These are phyloP conservation scores for Fabriciana adippe DNA, from an alignment of 2,888 invertebrate species.

Conservation along the genomic window DNA sequence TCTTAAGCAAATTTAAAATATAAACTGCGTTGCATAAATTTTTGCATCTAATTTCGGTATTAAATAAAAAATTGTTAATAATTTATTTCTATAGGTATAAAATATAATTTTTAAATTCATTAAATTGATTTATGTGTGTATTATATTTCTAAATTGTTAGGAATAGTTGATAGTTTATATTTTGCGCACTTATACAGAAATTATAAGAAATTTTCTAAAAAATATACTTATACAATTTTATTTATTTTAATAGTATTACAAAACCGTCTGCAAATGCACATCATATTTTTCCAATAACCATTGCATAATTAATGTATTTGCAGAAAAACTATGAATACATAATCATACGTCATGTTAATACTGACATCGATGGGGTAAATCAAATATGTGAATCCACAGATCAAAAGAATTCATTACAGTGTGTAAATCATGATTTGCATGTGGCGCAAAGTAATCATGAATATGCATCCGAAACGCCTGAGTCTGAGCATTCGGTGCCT, in stretches of 20 bases:
- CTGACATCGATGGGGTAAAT: constrained; percentile 79
- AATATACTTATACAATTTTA: neutral
- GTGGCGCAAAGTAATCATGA: constrained; percentile 76
- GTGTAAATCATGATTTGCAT: constrained; percentile 82
- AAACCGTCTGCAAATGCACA: neutral
- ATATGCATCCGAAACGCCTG: constrained; percentile 77
- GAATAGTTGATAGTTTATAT: too few relatives aligned
- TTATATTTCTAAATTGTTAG: too few relatives aligned
- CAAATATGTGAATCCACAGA: constrained; percentile 82
- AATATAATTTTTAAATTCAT: too few relatives aligned
- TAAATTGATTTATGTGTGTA: too few relatives aligned
- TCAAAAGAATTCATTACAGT: constrained; percentile 83
- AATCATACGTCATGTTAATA: constrained; percentile 72
- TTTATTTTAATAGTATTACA: neutral
- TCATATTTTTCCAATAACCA: neutral
- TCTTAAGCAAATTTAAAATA: too few relatives aligned
- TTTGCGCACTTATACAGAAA: neutral
- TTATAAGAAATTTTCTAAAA: neutral
- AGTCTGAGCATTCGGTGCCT: constrained; percentile 70
- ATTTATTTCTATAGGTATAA: too few relatives aligned
- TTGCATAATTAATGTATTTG: constrained; percentile 12
- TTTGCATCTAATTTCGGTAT: too few relatives aligned
- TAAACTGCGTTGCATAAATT: too few relatives aligned
- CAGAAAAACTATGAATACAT: constrained; percentile 76
- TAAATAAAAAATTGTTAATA: too few relatives aligned